These are phyloP conservation scores for Zaprionus nigranus DNA, from an alignment of 1,140 invertebrate genomes.

Conservation along the genomic window DNA sequence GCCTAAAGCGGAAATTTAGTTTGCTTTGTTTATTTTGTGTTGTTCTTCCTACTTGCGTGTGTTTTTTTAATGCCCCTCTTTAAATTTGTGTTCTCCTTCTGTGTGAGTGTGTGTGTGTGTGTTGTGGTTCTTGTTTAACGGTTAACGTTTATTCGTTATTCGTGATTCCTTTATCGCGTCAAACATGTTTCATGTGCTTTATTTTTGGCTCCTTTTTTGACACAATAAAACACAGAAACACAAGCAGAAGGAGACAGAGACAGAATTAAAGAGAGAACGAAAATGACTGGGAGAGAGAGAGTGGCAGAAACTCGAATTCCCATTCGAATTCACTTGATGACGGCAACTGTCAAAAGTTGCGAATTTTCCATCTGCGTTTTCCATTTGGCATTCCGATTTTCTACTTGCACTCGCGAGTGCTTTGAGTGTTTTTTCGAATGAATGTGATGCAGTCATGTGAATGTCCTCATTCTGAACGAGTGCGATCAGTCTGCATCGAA, in stretches of 20 bases:
- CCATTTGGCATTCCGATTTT: background rate
- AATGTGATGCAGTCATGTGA: conserved; percentile 11
- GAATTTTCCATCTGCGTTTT: conserved; percentile 10
- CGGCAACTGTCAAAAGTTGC: conserved; percentile 30
- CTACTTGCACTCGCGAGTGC: background rate
- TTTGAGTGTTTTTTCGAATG: background rate
- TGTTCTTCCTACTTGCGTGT: conserved; percentile 20
- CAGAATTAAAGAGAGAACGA: background rate
- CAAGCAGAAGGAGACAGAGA: background rate
- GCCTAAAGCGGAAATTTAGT: conserved; percentile 64
- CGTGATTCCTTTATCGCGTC: conserved; percentile 27
- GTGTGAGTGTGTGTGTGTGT: conserved; percentile 5
- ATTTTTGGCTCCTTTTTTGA: background rate
- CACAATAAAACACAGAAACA: background rate
- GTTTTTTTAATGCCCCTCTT: conserved; percentile 31
- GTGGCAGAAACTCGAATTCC: too few species aligned
- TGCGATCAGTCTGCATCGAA: background rate
- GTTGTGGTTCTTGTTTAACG: conserved; percentile 5
- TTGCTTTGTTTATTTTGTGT: conserved; percentile 53
- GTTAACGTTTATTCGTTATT: conserved; percentile 19
- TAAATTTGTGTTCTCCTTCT: conserved; percentile 28
- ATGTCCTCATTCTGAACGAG: background rate
- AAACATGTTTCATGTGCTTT: conserved; percentile 28
- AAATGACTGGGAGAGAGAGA: too few species aligned
- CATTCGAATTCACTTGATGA: conserved; percentile 12